Conservation (phyloP, 2,888 invertebrate genomes). For the Dascillus cervinus region DNA sequence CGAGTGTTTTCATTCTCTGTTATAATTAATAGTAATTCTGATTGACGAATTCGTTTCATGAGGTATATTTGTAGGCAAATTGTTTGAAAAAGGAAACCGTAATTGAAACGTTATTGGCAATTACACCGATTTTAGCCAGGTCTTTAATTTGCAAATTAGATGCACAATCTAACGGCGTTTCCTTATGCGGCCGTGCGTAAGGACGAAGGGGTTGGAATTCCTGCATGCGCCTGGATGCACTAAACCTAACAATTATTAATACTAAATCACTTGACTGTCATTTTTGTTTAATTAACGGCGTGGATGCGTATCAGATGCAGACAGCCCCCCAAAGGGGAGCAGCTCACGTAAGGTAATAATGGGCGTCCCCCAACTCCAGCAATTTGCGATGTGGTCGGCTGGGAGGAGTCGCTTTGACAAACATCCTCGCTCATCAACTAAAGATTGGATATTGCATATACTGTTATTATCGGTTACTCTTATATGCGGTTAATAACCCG, state of each 20-base stretch:
- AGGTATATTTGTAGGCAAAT: too few relatives aligned
- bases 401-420: slow-evolving; percentile 28
- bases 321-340: slow-evolving; percentile 29
- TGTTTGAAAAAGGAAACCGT: too few relatives aligned
- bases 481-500: slow-evolving; percentile 26
- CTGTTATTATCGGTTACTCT: slow-evolving; percentile 32
- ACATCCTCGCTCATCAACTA: slow-evolving; percentile 32
- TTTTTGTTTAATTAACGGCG: slow-evolving; percentile 39
- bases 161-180: too few relatives aligned
- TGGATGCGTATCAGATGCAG: slow-evolving; percentile 33
- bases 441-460: slow-evolving; percentile 33
- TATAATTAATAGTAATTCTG: too few relatives aligned
- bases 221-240: slow-evolving; percentile 16
- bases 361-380: slow-evolving; percentile 31
- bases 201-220: too few relatives aligned
- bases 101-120: too few relatives aligned
- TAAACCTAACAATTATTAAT: slow-evolving; percentile 36
- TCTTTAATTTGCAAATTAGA: too few relatives aligned
- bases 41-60: too few relatives aligned
- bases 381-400: slow-evolving; percentile 25
- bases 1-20: too few relatives aligned
- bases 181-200: too few relatives aligned
- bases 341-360: slow-evolving; percentile 33
- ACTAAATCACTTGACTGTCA: slow-evolving; percentile 38
- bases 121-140: too few relatives aligned